Evolutionary conservation across 2,888 invertebrate species (phyloP).

Genomic region (Torymus aiolomorphi): DNA sequence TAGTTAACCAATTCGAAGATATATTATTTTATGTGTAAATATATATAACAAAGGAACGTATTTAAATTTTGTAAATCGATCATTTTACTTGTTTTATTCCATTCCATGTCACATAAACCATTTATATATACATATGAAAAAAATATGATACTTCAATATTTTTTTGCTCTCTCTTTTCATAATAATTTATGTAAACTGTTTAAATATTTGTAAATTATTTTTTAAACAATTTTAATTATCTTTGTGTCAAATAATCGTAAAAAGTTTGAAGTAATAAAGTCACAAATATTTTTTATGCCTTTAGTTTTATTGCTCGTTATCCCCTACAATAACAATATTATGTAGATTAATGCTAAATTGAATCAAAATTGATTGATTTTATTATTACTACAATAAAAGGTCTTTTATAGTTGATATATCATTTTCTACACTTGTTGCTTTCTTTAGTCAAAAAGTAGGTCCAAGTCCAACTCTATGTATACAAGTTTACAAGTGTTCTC

Average conservation of each 20-base stretch:
- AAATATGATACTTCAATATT: slow-evolving; percentile 21
- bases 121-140: slow-evolving; percentile 23
- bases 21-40: slow-evolving; percentile 54
- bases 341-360: not conserved
- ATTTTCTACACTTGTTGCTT: too few relatives aligned
- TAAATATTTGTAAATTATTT: slow-evolving; percentile 53
- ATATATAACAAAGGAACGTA: slow-evolving; percentile 42
- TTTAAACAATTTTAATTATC: slow-evolving; percentile 35
- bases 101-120: slow-evolving; percentile 54
- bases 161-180: slow-evolving; percentile 43
- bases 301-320: slow-evolving; percentile 8
- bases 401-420: too few relatives aligned
- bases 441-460: too few relatives aligned
- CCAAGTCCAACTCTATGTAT: too few relatives aligned
- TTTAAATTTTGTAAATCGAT: slow-evolving; percentile 57
- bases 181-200: slow-evolving; percentile 51
- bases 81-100: slow-evolving; percentile 55
- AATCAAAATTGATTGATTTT: not conserved
- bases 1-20: slow-evolving; percentile 49
- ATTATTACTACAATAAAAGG: too few relatives aligned
- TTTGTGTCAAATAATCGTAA: slow-evolving; percentile 46
- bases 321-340: not conserved
- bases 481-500: too few relatives aligned
- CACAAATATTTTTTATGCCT: slow-evolving; percentile 51
- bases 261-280: slow-evolving; percentile 49